phyloP scores from a whole-genome alignment of 2,797 vertebrate genomes.

The Catostomus latipinnis region DNA sequence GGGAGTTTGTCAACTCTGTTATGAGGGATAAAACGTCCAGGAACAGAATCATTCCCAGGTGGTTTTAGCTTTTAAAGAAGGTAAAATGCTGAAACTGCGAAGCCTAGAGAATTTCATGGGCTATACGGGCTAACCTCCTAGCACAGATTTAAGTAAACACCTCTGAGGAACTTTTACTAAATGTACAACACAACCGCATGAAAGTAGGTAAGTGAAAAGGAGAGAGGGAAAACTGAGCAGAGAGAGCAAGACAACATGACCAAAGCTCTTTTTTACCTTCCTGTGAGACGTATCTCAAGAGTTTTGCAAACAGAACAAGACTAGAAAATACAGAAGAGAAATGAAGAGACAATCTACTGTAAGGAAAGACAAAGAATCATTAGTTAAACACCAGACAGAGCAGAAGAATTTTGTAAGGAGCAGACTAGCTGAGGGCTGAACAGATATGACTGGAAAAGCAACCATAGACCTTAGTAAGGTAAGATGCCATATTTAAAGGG shows the following conservation, averaged over 20 bases:
- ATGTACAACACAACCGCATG: constrained; percentile 45
- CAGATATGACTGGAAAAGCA: background rate
- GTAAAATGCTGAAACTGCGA: constrained; percentile 67
- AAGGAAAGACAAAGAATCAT: constrained; percentile 54
- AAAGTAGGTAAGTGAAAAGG: constrained; percentile 52
- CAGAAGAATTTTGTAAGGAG: constrained; percentile 61
- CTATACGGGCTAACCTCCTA: constrained; percentile 69
- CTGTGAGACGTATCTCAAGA: constrained; percentile 66
- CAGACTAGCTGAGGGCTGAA: constrained; percentile 62
- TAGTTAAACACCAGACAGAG: constrained; percentile 28
- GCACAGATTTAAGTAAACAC: constrained; percentile 61
- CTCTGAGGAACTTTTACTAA: constrained; percentile 3
- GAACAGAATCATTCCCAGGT: constrained; percentile 67
- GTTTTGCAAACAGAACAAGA: constrained; percentile 70
- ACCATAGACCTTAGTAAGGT: background rate
- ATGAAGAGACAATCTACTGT: constrained; percentile 64
- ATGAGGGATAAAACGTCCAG: constrained; percentile 63
- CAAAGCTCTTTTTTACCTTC: constrained; percentile 52
- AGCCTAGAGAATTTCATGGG: constrained; percentile 65
- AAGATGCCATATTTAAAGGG: too few relatives aligned
- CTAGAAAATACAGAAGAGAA: constrained; percentile 63
- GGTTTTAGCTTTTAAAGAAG: constrained; percentile 63
- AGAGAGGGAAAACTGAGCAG: constrained; percentile 34
- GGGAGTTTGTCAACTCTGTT: constrained; percentile 58
- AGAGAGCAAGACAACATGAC: constrained; percentile 63